These are phyloP conservation scores for Cavia porcellus DNA, from an alignment of 2,113 vertebrate species.

Conservation along the genomic window DNA sequence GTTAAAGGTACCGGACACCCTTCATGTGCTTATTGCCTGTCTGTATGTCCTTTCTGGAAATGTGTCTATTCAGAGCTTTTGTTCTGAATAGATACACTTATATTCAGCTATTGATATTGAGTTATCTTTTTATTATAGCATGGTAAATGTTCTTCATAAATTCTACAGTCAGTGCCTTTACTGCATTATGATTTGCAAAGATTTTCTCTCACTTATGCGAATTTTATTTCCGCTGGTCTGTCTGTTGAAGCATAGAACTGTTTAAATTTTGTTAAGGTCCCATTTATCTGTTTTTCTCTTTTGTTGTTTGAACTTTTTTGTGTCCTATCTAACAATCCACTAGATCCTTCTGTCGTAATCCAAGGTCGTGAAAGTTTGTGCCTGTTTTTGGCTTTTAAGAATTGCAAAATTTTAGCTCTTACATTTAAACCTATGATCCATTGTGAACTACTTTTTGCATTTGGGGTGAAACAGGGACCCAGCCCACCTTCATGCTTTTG, in stretches of 20 bases:
- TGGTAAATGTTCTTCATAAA: not conserved
- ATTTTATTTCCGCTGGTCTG: not conserved
- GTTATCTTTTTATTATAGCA: not conserved
- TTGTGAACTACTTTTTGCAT: not conserved
- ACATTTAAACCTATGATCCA: not conserved
- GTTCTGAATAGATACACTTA: too few species aligned
- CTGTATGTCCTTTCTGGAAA: too few species aligned
- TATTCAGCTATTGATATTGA: not conserved
- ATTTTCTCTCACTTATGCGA: not conserved
- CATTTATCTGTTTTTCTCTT: not conserved
- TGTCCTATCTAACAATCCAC: not conserved
- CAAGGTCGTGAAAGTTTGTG: not conserved
- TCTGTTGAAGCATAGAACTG: not conserved
- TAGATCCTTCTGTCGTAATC: not conserved
- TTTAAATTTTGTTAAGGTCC: not conserved
- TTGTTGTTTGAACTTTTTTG: not conserved
- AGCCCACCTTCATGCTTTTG: not conserved
- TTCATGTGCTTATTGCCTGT: not conserved
- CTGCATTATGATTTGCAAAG: not conserved
- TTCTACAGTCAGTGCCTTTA: not conserved
- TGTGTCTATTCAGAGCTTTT: not conserved
- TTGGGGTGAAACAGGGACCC: not conserved
- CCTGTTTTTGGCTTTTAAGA: constrained; percentile 1
- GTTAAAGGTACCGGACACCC: too few species aligned
- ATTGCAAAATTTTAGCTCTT: not conserved